These are phyloP conservation scores for Branchellion lobata DNA, from an alignment of 2,888 invertebrate species.

Conservation along the genomic window DNA sequence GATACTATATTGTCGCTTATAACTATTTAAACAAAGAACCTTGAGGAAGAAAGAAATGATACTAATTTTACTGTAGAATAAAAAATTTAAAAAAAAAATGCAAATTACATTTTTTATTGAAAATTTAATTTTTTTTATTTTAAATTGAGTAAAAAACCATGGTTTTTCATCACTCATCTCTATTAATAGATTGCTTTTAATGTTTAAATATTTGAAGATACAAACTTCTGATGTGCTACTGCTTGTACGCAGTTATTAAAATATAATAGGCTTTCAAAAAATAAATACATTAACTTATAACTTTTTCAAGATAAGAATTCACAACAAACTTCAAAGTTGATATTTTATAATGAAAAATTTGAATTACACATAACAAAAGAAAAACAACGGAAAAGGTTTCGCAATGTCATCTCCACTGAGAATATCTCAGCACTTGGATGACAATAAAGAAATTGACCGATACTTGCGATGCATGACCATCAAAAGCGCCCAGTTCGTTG, in stretches of 20 bases:
- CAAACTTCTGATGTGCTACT: no score
- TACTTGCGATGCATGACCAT: not conserved
- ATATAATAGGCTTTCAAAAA: no score
- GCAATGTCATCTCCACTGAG: not conserved
- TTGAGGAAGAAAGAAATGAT: not conserved
- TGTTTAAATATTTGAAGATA: no score
- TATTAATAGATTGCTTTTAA: no score
- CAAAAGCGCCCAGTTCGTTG: constrained; percentile 34
- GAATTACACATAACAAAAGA: no score
- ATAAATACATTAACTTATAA: not conserved
- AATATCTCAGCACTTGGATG: not conserved
- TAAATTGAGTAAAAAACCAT: no score
- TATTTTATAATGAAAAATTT: no score
- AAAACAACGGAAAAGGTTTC: no score
- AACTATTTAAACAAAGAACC: not conserved
- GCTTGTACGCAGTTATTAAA: no score
- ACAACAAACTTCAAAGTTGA: no score
- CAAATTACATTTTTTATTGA: not conserved
- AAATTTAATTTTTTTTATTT: not conserved
- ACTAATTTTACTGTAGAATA: not conserved
- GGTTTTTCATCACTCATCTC: no score
- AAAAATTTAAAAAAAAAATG: not conserved
- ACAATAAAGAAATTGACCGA: constrained; percentile 4
- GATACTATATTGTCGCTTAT: not conserved
- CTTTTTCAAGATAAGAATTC: no score